Evolutionary conservation across 2,888 invertebrate species (phyloP), one percentile per base, ranked within the genome.

Genomic region (Tenthredo livida): DNA sequence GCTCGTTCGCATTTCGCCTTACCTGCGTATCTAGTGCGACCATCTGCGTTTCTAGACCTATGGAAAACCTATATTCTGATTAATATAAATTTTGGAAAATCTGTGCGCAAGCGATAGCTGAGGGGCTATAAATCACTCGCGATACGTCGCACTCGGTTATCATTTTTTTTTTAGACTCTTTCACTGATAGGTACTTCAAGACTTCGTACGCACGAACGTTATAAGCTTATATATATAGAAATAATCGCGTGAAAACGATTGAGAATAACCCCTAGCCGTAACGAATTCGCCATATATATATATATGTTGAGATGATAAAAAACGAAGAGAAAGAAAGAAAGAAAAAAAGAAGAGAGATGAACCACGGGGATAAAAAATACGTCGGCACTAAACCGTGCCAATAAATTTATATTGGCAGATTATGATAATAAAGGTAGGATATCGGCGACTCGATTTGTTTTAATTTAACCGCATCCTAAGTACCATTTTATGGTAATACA

Each of bases 351-450:
- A 40, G 73, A 73, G 43, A 43, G 25, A 73, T 10, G 50, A 54
- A n/a, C 54, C 54, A 54, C 12, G 61, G 67, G 67, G 67, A 67
- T 17, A 33, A 67, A 67, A 54, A 47, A 54, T 29, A 54, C 77
- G 80, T 40, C n/a, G 21, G n/a, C 61, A 80, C 61, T 80, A 61
- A 89, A 89, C 88, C 89, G 88, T 90, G 90, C 90, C 92, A 90
- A 92, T 92, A 92, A 92, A 92, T 92, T 92, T 92, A 92, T 92
- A 92, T 92, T 90, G 91, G 91, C 89, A 89, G 90, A 91, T 91
- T 90, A 91, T 90, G 91, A 89, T 90, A 90, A 92, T 92, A 90
- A 92, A 47, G 90, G 89, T 87, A 84, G 86, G 89, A 88, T 89
- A 88, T 87, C 87, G 89, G 85, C 86, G 88, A 88, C 87, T 88